phyloP scores from a whole-genome alignment of 2,797 vertebrate species.

The Gymnodraco acuticeps region DNA sequence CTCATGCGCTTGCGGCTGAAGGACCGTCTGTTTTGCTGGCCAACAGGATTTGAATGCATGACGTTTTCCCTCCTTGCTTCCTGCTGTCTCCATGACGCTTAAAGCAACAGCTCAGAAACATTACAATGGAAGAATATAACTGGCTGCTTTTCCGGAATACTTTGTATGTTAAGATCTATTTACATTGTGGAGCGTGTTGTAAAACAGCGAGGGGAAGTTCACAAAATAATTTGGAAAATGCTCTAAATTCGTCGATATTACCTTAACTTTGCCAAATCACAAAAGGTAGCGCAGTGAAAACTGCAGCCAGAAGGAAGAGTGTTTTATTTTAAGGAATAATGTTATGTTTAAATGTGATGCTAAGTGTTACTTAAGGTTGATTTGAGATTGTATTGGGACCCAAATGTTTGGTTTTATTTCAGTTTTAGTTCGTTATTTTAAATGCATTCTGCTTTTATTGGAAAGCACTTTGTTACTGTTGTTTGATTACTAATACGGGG shows the following conservation, averaged over 20 bases:
- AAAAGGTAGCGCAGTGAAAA: too few relatives aligned
- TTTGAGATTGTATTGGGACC: not conserved
- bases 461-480: too few relatives aligned
- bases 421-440: too few relatives aligned
- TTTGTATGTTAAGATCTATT: not conserved
- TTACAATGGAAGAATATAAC: too few relatives aligned
- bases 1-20: not conserved
- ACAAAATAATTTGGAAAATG: not conserved
- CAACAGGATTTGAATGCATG: slow-evolving; percentile 80
- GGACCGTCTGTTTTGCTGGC: slow-evolving; percentile 18
- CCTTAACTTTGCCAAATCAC: not conserved
- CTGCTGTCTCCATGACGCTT: slow-evolving; percentile 35
- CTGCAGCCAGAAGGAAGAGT: too few relatives aligned
- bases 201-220: not conserved
- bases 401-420: too few relatives aligned
- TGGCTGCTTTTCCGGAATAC: too few relatives aligned
- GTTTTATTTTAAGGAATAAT: not conserved
- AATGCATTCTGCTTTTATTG: too few relatives aligned
- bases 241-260: not conserved
- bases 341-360: not conserved
- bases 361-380: not conserved
- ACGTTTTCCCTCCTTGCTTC: slow-evolving; percentile 85
- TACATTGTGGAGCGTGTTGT: too few relatives aligned
- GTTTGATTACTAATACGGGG: too few relatives aligned
- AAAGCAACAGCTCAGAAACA: slow-evolving; percentile 64